Percentiles rank a stretch among this genome's conserved stretches.
Evolutionary conservation across 2,888 invertebrate genomes (phyloP).

Genomic region (Atherix ibis): DNA sequence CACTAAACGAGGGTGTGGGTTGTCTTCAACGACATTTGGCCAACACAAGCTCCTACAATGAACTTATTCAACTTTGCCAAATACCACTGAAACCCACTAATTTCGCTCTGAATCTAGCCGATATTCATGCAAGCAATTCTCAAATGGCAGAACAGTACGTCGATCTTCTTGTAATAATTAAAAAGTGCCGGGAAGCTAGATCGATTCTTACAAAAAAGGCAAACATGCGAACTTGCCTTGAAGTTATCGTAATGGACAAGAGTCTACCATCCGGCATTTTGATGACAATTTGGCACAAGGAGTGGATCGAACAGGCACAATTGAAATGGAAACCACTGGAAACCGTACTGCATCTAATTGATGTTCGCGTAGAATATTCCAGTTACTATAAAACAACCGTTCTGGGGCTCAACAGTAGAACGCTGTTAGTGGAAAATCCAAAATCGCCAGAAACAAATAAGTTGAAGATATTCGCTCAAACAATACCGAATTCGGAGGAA

Average conservation of each 20-base stretch:
- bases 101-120: slow-evolving; percentile 19
- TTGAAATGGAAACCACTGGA: slow-evolving; percentile 46
- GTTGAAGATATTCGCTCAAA: slow-evolving; percentile 37
- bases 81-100: slow-evolving; percentile 44
- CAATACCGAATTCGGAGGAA: slow-evolving; percentile 25
- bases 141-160: slow-evolving; percentile 26
- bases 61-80: slow-evolving; percentile 39
- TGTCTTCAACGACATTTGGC: slow-evolving; percentile 43
- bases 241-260: slow-evolving; percentile 49
- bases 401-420: slow-evolving; percentile 36
- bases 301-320: slow-evolving; percentile 45
- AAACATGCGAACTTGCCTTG: slow-evolving; percentile 47
- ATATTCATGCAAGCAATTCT: slow-evolving; percentile 16
- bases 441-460: slow-evolving; percentile 43
- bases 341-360: slow-evolving; percentile 56
- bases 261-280: slow-evolving; percentile 41
- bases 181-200: slow-evolving; percentile 43
- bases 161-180: slow-evolving; percentile 54
- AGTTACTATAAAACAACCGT: slow-evolving; percentile 36
- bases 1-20: slow-evolving; percentile 48
- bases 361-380: slow-evolving; percentile 47
- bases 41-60: slow-evolving; percentile 29
- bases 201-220: slow-evolving; percentile 44
- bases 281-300: slow-evolving; percentile 48
- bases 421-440: slow-evolving; percentile 60